Evolutionary conservation across 2,888 invertebrate species (phyloP).

Genomic region (Saturnia japonica): DNA sequence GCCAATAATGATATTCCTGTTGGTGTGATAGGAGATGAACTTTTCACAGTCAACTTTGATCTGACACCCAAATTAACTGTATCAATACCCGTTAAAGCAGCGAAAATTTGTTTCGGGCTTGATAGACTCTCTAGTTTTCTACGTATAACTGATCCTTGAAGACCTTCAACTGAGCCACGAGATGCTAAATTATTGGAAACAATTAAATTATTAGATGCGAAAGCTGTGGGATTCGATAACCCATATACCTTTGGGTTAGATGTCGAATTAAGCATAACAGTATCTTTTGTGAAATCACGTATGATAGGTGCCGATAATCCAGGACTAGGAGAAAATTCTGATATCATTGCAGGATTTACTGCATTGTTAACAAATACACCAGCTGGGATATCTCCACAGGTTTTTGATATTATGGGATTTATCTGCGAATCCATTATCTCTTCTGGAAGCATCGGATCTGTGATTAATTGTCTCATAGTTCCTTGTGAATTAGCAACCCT

Average conservation of each 20-base stretch:
- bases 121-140: not conserved
- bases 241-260: not conserved
- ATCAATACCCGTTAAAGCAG: conserved; percentile 18
- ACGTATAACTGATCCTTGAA: not conserved
- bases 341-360: not conserved
- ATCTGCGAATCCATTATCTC: not conserved
- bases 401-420: not conserved
- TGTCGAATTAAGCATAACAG: not conserved
- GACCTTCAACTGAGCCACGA: not conserved
- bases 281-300: not conserved
- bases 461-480: not conserved
- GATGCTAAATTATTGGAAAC: not conserved
- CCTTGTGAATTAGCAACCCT: too few relatives aligned
- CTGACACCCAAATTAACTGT: conserved; percentile 25
- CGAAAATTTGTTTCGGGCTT: conserved; percentile 13
- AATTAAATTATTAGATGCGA: not conserved
- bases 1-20: conserved; percentile 36
- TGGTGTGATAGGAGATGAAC: conserved; percentile 28
- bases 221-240: not conserved
- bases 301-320: not conserved
- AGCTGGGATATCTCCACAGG: not conserved
- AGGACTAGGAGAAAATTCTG: not conserved
- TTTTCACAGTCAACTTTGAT: conserved; percentile 33
- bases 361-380: not conserved
- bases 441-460: not conserved